phyloP scores from a whole-genome alignment of 2,113 vertebrate genomes.

The Onychostruthus taczanowskii region DNA sequence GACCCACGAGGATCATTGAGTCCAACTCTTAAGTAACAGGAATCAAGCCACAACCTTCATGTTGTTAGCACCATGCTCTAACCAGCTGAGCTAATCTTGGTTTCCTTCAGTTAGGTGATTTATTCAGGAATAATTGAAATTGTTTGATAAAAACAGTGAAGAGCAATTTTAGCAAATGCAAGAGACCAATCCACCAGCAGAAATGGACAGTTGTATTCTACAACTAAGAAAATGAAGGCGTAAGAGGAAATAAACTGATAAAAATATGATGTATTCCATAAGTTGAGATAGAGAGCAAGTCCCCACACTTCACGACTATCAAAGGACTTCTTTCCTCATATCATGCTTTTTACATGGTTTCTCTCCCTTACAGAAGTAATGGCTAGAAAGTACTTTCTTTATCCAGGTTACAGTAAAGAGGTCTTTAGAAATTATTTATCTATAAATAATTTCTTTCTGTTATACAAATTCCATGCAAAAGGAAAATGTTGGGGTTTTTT shows the following conservation, averaged over 20 bases:
- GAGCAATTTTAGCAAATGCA: neutral
- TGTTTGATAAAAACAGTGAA: neutral
- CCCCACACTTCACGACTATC: neutral
- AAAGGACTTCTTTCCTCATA: neutral
- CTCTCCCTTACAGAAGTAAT: neutral
- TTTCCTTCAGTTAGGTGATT: neutral
- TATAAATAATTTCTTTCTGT: neutral
- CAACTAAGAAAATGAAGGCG: neutral
- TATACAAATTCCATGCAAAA: neutral
- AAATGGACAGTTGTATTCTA: neutral
- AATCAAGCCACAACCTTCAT: neutral
- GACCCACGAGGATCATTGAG: neutral
- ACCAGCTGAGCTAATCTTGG: neutral
- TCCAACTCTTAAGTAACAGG: neutral
- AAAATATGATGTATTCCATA: neutral
- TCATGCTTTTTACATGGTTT: neutral
- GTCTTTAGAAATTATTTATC: neutral
- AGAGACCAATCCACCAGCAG: neutral
- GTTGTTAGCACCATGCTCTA: neutral
- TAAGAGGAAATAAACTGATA: neutral
- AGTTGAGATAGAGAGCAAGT: neutral
- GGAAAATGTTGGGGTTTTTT: neutral
- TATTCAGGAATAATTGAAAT: neutral
- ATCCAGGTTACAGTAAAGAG: neutral
- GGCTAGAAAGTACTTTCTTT: neutral